These are phyloP conservation scores for Sabatieria punctata DNA, from an alignment of 2,888 invertebrate species.

Conservation along the genomic window DNA sequence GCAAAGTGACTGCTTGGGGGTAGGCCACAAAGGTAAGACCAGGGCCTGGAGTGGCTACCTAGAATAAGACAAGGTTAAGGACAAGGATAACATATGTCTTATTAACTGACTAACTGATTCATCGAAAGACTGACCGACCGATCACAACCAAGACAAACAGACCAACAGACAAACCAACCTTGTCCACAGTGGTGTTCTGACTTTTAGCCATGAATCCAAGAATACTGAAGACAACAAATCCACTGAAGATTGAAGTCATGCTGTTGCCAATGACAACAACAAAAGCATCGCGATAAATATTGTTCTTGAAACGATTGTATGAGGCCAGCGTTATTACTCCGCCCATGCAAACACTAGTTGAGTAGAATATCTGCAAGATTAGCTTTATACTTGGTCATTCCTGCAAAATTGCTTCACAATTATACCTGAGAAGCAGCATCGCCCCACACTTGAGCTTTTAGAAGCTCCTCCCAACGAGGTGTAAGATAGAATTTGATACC, in stretches of 20 bases:
- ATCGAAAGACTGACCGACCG: no score
- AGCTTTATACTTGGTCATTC: neutral
- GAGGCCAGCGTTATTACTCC: constrained; percentile 7
- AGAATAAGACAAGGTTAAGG: no score
- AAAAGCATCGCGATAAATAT: constrained; percentile 6
- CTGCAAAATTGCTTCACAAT: neutral
- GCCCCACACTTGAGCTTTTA: constrained; percentile 16
- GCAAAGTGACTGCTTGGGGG: constrained; percentile 7
- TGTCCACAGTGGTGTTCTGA: constrained; percentile 1
- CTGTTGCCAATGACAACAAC: constrained; percentile 6
- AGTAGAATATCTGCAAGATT: constrained; percentile 4
- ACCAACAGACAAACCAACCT: neutral
- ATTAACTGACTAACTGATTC: no score
- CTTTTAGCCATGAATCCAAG: constrained; percentile 7
- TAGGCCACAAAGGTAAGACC: constrained; percentile 6
- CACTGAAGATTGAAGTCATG: constrained; percentile 3
- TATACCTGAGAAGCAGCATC: constrained; percentile 22
- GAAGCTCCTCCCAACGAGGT: constrained; percentile 19
- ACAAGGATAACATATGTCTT: no score
- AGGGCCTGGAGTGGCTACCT: neutral
- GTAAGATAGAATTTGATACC: constrained; percentile 22
- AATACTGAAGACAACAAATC: constrained; percentile 4
- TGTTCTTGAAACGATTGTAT: constrained; percentile 6
- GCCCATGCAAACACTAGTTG: constrained; percentile 5
- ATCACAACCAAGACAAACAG: no score